Evolutionary conservation across 2,113 vertebrate species (phyloP), one percentile per base, ranked within the genome.

Genomic region (Nanger granti): DNA sequence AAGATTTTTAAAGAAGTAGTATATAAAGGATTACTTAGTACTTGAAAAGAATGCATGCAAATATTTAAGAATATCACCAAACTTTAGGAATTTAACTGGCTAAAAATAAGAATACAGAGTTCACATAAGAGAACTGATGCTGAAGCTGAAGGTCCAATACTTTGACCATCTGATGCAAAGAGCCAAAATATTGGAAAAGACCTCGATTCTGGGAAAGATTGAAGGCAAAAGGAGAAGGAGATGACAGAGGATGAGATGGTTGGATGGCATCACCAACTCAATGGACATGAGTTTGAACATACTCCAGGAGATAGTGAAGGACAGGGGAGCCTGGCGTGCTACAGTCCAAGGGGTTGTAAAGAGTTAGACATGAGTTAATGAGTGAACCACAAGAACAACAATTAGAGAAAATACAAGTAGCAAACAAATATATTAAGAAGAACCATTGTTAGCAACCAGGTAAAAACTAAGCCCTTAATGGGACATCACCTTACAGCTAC

Each of bases 391-490:
- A 44, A 24, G 37, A 76, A 76, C 22, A 76, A 31, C 22, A 76
- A 31, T 88, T 37, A 96, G 73, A 52, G 83, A 97, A 96, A 92
- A 93, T 84, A 29, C 8, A 93, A 92, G 26, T 28, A 69, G 59
- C 34, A 89, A 83, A 60, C 41, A 95, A 95, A 96, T 93, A 76
- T 54, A 94, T 84, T 66, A 66, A 85, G 82, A 66, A 89, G 69
- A 91, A 66, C 89, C 26, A 69, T 91, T 88, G 24, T 49, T 92
- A 93, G 15, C 93, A 88, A 52, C 9, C 11, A 94, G 28, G 66
- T 93, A 59, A 93, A 93, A 89, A 79, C 52, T 66, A 94, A 96
- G 17, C 62, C 3, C 17, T n/a, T 83, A 93, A 64, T 93, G 52
- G 49, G 26, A 54, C 93, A 59, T 92, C 59, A 73, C 2, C 47